Conservation (phyloP, 2,797 vertebrate species). For the Psittacula echo region DNA sequence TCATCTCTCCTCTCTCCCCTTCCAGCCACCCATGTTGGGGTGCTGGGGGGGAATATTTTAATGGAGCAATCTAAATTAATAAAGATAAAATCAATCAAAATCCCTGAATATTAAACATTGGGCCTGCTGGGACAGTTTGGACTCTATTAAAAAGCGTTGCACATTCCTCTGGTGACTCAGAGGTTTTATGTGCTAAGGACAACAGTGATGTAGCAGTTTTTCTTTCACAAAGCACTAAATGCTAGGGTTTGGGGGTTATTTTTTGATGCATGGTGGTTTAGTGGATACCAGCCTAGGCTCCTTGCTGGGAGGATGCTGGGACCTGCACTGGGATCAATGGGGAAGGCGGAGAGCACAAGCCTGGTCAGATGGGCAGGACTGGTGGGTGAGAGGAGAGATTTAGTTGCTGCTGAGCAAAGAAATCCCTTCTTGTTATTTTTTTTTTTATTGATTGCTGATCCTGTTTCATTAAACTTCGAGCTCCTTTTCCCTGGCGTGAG, state of each 20-base stretch:
- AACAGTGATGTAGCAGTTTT: slow-evolving; percentile 31
- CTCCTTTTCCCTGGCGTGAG: accelerated
- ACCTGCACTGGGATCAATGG: background rate
- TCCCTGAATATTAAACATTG: background rate
- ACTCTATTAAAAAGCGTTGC: background rate
- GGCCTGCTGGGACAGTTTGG: background rate
- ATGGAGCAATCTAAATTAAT: background rate
- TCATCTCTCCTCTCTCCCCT: background rate
- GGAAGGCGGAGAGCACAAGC: accelerated
- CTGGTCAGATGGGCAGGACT: background rate
- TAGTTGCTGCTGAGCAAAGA: background rate
- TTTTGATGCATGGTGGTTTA: background rate
- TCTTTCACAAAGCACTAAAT: background rate
- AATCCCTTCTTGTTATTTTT: background rate
- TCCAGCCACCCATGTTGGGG: background rate
- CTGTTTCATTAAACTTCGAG: background rate
- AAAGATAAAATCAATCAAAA: background rate
- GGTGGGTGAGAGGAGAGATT: background rate
- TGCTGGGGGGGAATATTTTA: background rate
- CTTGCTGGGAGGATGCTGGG: background rate
- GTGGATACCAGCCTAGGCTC: background rate
- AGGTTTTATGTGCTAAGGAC: slow-evolving; percentile 1
- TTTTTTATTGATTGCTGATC: background rate
- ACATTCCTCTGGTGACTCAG: slow-evolving; percentile 35
- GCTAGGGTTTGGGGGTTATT: background rate